A percentile compares a stretch with the other conserved stretches of the same genome.
phyloP scores from a whole-genome alignment of 1,140 invertebrate genomes.

The Trichoplusia ni region DNA sequence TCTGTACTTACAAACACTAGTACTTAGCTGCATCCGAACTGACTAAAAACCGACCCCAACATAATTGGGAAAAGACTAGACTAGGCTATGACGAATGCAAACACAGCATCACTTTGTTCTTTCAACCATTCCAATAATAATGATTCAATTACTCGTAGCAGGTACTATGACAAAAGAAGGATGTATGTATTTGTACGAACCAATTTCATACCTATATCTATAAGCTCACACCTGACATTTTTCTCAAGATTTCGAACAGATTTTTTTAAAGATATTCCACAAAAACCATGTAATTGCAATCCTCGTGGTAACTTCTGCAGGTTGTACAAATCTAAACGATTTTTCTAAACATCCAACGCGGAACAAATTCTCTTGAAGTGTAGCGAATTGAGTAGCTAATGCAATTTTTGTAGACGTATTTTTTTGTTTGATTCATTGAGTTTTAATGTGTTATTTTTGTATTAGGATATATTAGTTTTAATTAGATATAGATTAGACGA shows the following conservation, averaged over 20 bases:
- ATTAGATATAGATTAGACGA: too few species aligned
- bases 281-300: constrained; percentile 36
- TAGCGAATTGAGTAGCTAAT: constrained; percentile 20
- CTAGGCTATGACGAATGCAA: too few species aligned
- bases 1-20: too few species aligned
- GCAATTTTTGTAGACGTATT: not conserved
- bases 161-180: too few species aligned
- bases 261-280: not conserved
- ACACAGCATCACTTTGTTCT: too few species aligned
- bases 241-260: not conserved
- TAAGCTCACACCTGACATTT: constrained; percentile 21
- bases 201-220: not conserved
- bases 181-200: too few species aligned
- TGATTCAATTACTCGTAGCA: too few species aligned
- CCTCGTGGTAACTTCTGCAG: constrained; percentile 34
- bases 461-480: not conserved
- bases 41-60: too few species aligned
- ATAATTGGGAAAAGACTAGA: too few species aligned
- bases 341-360: not conserved
- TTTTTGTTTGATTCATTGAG: not conserved
- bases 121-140: too few species aligned
- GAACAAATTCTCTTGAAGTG: not conserved
- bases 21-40: too few species aligned
- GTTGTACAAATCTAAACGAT: not conserved
- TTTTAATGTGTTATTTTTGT: not conserved